Percentiles rank a stretch among this genome's conserved stretches.
These are phyloP conservation scores for Conomelus anceps DNA, from an alignment of 2,888 invertebrate genomes.

Conservation along the genomic window DNA sequence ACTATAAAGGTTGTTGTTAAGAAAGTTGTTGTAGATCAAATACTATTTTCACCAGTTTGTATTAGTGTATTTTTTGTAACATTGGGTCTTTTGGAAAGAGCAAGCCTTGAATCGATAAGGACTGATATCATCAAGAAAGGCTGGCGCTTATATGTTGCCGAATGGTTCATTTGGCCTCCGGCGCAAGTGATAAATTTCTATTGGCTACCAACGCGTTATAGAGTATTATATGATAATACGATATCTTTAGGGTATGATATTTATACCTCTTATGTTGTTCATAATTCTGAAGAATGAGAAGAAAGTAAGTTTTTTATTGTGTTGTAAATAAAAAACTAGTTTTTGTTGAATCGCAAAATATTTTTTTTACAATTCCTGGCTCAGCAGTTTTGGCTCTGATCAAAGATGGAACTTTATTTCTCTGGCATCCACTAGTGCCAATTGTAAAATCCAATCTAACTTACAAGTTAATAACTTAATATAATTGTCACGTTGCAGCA, in stretches of 20 bases:
- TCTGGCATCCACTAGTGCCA: no score
- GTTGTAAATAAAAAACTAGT: not conserved
- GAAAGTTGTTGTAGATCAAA: slow-evolving; percentile 76
- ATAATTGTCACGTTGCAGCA: no score
- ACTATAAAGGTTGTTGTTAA: slow-evolving; percentile 57
- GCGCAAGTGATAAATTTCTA: slow-evolving; percentile 91
- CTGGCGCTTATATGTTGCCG: slow-evolving; percentile 70
- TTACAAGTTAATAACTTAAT: no score
- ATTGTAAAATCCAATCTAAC: no score
- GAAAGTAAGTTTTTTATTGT: not conserved
- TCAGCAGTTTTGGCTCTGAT: not conserved
- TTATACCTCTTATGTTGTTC: slow-evolving; percentile 57
- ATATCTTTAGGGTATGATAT: slow-evolving; percentile 81
- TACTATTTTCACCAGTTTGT: slow-evolving; percentile 73
- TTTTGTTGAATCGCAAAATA: not conserved
- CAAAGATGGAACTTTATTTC: no score
- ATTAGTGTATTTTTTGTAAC: slow-evolving; percentile 72
- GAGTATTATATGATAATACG: slow-evolving; percentile 80
- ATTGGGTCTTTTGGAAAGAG: slow-evolving; percentile 62
- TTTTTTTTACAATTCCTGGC: not conserved
- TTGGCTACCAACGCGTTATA: slow-evolving; percentile 68
- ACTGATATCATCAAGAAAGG: slow-evolving; percentile 67
- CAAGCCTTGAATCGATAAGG: slow-evolving; percentile 53
- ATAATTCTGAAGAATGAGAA: slow-evolving; percentile 8
- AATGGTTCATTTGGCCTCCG: slow-evolving; percentile 89